Evolutionary conservation across 1,140 invertebrate genomes (phyloP), one percentile per base, ranked within the genome.

Genomic region (Pseudomyrmex gracilis): DNA sequence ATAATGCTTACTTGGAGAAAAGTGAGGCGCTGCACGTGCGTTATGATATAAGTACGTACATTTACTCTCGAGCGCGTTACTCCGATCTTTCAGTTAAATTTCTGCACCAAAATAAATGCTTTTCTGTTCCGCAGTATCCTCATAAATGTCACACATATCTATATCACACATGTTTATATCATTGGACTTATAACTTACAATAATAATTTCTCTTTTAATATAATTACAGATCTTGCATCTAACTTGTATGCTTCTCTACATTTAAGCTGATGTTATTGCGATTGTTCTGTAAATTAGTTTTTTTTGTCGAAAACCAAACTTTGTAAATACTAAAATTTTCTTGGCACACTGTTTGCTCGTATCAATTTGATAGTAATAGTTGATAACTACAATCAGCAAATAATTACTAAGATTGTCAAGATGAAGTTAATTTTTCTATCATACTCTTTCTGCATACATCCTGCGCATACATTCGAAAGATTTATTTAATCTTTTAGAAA

Each of bases 371-470:
- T 61, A 2, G 20, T 57, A 78, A 78, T 78, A 78, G 8, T 20
- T 55, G 15, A 57, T 15, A 22, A 68, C 34, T 47, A 47, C 22
- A 68, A n/a, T 34, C 51, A 45, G 51, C 7, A 34, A 22, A 1
- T 66, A 78, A 78, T 77, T 77, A 78, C 15, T 45, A 78, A 78
- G 63, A 68, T 78, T 68, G 15, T 17, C 13, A 67, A 77, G 55
- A 34, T 43, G 57, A 68, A 78, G 49, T 24, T 51, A 5, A 34
- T 20, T 10, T 55, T 55, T 43, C 43, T n/a, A 58, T 49, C 20
- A 20, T 20, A 57, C 58, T 49, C 15, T 49, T 10, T 17, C n/a
- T 34, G n/a, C n/a, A 49, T 34, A 22, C 2, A n/a, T 67, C 12
- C 4, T 58, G 2, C 10, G 8, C 66, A n/a, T 22, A 67, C 53